Percentiles rank a stretch among this genome's conserved stretches.
Conservation (phyloP, 2,888 invertebrate genomes). For the Protula sp. region DNA sequence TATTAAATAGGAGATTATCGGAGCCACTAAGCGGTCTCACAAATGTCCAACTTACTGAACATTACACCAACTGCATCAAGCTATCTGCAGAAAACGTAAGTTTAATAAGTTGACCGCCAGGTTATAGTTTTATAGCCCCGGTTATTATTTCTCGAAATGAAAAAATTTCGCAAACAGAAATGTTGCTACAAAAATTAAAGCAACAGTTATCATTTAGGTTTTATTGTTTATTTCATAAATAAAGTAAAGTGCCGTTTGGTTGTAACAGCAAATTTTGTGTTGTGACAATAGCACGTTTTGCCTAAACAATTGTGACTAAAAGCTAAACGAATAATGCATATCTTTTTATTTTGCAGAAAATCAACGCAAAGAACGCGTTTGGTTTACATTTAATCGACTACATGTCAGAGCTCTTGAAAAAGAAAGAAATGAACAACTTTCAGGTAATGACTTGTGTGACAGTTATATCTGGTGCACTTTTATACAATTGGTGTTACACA, state of each 20-base stretch:
- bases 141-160: too few species aligned
- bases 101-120: too few species aligned
- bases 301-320: too few species aligned
- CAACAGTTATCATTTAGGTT: too few species aligned
- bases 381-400: slow-evolving; percentile 79
- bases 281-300: too few species aligned
- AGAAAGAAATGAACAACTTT: slow-evolving; percentile 65
- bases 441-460: slow-evolving; percentile 58
- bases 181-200: background rate
- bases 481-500: too few species aligned
- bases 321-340: too few species aligned
- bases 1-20: slow-evolving; percentile 16
- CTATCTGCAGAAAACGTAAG: slow-evolving; percentile 75
- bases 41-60: slow-evolving; percentile 58
- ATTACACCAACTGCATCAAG: slow-evolving; percentile 70
- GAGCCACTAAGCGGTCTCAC: slow-evolving; percentile 55
- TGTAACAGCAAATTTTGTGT: too few species aligned
- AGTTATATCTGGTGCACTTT: too few species aligned
- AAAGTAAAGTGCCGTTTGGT: background rate
- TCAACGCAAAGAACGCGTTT: slow-evolving; percentile 84
- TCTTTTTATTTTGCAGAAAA: slow-evolving; percentile 65
- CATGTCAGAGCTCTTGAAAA: slow-evolving; percentile 69
- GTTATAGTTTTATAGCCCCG: too few species aligned
- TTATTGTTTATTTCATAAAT: background rate
- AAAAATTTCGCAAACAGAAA: too few species aligned